A percentile compares a stretch with the other conserved stretches of the same genome.
These are phyloP conservation scores for Syrista parreyssii DNA, from an alignment of 2,888 invertebrate species.

Conservation along the genomic window DNA sequence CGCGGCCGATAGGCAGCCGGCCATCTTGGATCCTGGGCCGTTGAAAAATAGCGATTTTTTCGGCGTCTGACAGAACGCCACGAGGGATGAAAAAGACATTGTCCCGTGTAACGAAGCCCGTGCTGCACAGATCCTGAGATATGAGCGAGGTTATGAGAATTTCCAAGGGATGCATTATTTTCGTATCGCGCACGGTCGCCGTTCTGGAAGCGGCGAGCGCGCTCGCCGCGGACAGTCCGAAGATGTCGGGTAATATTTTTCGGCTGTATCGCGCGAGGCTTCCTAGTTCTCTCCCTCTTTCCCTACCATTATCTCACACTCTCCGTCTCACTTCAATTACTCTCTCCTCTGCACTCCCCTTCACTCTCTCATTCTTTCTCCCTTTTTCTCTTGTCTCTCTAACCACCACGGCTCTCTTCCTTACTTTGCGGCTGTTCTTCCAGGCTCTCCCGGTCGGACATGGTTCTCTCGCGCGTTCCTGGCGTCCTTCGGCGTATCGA, in stretches of 20 bases:
- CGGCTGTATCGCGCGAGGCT: background rate
- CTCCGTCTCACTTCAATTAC: background rate
- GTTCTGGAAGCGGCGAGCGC: background rate
- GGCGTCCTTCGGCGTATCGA: constrained; percentile 40
- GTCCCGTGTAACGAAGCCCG: background rate
- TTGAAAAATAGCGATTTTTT: constrained; percentile 56
- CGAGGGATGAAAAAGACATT: constrained; percentile 25
- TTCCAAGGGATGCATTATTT: background rate
- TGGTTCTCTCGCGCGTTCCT: constrained; percentile 46
- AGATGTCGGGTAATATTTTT: constrained; percentile 37
- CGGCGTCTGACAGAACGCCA: constrained; percentile 51
- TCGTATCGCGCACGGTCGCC: background rate
- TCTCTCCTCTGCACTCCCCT: constrained; percentile 3
- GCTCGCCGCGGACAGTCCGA: constrained; percentile 11
- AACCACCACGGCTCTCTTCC: constrained; percentile 20
- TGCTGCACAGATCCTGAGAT: background rate
- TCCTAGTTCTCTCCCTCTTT: background rate
- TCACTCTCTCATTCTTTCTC: background rate
- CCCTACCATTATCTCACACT: background rate
- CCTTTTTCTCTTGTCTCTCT: constrained; percentile 1
- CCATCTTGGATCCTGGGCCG: constrained; percentile 63
- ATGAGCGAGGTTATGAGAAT: background rate
- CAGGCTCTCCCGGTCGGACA: constrained; percentile 65
- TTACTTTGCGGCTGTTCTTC: constrained; percentile 65
- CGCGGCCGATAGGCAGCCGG: constrained; percentile 48